These are phyloP conservation scores for Chrysodeixis includens DNA, from an alignment of 2,888 invertebrate species.

Conservation along the genomic window DNA sequence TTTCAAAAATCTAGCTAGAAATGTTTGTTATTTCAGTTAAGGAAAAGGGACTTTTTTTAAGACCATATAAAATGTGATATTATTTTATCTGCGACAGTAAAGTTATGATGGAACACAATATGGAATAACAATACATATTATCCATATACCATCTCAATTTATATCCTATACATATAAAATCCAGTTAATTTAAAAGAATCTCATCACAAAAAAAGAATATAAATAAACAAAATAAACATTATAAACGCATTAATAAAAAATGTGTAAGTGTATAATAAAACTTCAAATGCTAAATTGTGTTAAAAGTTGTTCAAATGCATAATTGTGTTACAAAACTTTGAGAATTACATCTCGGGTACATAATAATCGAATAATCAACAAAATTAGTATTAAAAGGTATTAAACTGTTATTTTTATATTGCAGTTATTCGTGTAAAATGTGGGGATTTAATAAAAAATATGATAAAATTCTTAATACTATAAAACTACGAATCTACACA, in stretches of 20 bases:
- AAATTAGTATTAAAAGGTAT: not conserved
- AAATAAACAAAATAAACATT: not conserved
- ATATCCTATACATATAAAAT: no score
- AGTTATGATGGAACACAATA: no score
- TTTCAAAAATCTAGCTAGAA: no score
- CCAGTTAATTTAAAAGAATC: not conserved
- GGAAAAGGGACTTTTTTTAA: no score
- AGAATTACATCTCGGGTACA: not conserved
- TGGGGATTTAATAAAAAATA: constrained; percentile 10
- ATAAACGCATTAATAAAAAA: not conserved
- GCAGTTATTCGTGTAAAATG: not conserved
- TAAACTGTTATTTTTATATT: not conserved
- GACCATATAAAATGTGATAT: no score
- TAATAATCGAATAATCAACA: not conserved
- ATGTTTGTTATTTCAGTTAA: no score
- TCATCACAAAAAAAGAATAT: not conserved
- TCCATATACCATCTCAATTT: no score
- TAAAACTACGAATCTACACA: constrained; percentile 21
- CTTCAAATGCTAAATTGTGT: constrained; percentile 25
- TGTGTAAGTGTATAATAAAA: not conserved
- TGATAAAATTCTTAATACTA: constrained; percentile 20
- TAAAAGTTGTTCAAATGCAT: constrained; percentile 24
- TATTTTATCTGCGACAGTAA: no score
- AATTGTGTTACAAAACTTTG: not conserved
- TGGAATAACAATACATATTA: no score